phyloP scores from a whole-genome alignment of 2,113 vertebrate genomes.

The Megatriorchis doriae region DNA sequence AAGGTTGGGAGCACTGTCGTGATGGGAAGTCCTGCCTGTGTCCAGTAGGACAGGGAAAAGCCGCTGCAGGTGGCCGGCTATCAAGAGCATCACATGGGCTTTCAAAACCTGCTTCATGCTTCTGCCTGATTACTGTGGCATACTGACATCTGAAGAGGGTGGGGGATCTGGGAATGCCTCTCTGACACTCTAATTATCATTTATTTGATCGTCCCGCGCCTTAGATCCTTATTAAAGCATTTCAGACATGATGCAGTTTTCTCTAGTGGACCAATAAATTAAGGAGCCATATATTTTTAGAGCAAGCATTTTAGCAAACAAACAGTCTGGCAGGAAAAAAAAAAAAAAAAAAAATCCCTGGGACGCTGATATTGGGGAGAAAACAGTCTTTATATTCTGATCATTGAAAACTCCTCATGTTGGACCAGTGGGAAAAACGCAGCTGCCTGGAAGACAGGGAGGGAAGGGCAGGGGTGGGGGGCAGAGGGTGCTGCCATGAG shows the following conservation, averaged over 20 bases:
- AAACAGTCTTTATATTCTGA: not conserved
- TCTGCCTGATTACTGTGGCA: not conserved
- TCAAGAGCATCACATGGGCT: not conserved
- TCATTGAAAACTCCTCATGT: not conserved
- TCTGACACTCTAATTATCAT: not conserved
- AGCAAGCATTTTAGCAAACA: conserved; percentile 3
- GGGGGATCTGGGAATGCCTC: not conserved
- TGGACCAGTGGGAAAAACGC: not conserved
- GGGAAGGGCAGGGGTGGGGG: not conserved
- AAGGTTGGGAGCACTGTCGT: not conserved
- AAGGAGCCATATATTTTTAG: not conserved
- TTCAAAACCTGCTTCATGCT: not conserved
- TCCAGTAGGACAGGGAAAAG: not conserved
- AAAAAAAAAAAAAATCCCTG: not conserved
- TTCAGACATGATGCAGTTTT: conserved; percentile 21
- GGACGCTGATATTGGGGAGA: not conserved
- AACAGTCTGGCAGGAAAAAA: not conserved
- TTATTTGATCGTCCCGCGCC: not conserved
- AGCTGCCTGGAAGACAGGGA: not conserved
- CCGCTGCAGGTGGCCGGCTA: not conserved
- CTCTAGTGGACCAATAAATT: conserved; percentile 13
- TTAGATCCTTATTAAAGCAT: not conserved
- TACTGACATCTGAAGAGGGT: not conserved
- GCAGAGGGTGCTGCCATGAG: not conserved
- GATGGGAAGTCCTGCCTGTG: not conserved